Evolutionary conservation across 2,888 invertebrate species (phyloP).

Genomic region (Rotaria magnacalcarata): DNA sequence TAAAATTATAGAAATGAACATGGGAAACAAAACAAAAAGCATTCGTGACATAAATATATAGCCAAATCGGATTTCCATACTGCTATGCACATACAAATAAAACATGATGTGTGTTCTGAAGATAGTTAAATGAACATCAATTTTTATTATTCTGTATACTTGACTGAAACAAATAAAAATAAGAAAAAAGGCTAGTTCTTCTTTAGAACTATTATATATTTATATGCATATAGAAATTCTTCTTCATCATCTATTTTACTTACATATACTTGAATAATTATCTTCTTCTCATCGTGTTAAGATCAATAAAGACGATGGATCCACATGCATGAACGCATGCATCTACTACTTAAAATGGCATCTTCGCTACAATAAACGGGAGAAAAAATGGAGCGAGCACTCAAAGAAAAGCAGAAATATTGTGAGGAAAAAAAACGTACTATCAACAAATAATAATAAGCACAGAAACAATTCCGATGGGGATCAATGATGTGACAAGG

Average conservation of each 20-base stretch:
- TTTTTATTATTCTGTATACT: too few species aligned
- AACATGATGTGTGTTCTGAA: too few species aligned
- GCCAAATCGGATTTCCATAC: too few species aligned
- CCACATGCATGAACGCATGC: background rate
- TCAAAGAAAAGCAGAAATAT: background rate
- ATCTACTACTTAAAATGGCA: background rate
- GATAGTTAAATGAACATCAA: too few species aligned
- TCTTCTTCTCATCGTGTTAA: background rate
- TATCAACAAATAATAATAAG: constrained; percentile 7
- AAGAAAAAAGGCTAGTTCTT: too few species aligned
- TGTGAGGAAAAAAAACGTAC: background rate
- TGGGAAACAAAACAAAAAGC: background rate
- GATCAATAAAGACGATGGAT: background rate
- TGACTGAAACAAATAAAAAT: too few species aligned
- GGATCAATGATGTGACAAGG: background rate
- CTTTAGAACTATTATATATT: too few species aligned
- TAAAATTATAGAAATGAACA: constrained; percentile 3
- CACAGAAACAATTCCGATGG: background rate
- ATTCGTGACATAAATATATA: too few species aligned
- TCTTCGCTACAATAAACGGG: background rate
- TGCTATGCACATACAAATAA: too few species aligned
- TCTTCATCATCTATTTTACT: background rate
- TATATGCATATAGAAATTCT: background rate
- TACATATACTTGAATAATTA: background rate
- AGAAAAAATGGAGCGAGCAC: background rate